A percentile compares a stretch with the other conserved stretches of the same genome.
Evolutionary conservation across 2,888 invertebrate species (phyloP).

Genomic region (Eledona agricola): DNA sequence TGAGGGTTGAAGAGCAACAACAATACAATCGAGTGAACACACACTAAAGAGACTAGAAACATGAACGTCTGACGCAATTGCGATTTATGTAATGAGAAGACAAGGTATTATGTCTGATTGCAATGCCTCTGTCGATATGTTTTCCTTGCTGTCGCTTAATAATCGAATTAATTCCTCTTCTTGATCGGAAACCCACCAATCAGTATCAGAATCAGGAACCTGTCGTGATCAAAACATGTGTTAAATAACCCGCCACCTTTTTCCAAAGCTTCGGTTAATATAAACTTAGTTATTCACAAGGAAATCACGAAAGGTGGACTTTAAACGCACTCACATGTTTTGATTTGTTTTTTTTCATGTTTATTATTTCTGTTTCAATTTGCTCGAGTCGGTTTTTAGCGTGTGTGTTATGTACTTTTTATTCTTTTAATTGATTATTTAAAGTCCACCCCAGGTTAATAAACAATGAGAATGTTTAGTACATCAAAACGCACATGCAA

Average conservation of each 20-base stretch:
- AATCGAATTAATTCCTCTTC: slow-evolving; percentile 80
- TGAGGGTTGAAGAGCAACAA: slow-evolving; percentile 20
- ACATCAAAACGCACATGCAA: slow-evolving; percentile 35
- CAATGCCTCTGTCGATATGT: slow-evolving; percentile 62
- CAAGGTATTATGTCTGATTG: slow-evolving; percentile 61
- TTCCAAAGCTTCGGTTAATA: slow-evolving; percentile 28
- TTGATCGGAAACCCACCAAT: slow-evolving; percentile 81
- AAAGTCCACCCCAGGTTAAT: slow-evolving; percentile 63
- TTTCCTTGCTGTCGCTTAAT: slow-evolving; percentile 74
- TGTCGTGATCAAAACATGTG: slow-evolving; percentile 61
- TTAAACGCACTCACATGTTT: slow-evolving; percentile 62
- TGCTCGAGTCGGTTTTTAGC: slow-evolving; percentile 37
- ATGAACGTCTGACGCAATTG: slow-evolving; percentile 9
- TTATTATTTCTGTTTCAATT: slow-evolving; percentile 22
- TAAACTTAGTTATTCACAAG: slow-evolving; percentile 21
- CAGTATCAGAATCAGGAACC: slow-evolving; percentile 73
- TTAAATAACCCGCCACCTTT: slow-evolving; percentile 55
- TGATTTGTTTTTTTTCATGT: slow-evolving; percentile 44
- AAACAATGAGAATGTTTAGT: slow-evolving; percentile 35
- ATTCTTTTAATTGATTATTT: slow-evolving; percentile 53
- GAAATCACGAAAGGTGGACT: slow-evolving; percentile 62
- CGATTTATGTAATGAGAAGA: slow-evolving; percentile 42
- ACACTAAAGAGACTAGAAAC: slow-evolving; percentile 31
- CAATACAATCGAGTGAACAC: slow-evolving; percentile 25
- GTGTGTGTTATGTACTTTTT: slow-evolving; percentile 49